These are phyloP conservation scores for Synergus laeviventris DNA, from an alignment of 2,888 invertebrate genomes.

Conservation along the genomic window DNA sequence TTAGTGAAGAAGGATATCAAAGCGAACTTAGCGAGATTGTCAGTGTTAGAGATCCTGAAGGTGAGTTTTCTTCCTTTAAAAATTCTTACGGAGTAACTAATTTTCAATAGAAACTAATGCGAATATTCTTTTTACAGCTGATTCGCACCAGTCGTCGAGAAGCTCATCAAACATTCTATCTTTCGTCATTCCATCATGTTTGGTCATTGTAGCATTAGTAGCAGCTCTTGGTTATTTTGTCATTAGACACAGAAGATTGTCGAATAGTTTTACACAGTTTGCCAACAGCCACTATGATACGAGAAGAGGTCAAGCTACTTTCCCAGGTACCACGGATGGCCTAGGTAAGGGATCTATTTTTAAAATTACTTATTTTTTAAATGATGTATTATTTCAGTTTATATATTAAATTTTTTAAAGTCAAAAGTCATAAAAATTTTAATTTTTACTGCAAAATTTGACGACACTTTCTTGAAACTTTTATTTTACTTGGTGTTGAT, in stretches of 20 bases:
- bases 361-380: slow-evolving; percentile 1
- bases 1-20: slow-evolving; percentile 80
- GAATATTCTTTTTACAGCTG: slow-evolving; percentile 50
- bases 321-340: slow-evolving; percentile 82
- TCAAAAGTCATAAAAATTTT: too few relatives aligned
- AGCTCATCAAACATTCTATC: slow-evolving; percentile 73
- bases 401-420: too few relatives aligned
- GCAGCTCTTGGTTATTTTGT: slow-evolving; percentile 81
- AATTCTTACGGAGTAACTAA: background rate
- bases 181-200: slow-evolving; percentile 78
- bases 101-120: slow-evolving; percentile 71
- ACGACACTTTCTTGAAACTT: too few relatives aligned
- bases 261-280: slow-evolving; percentile 88
- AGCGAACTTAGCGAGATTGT: slow-evolving; percentile 81
- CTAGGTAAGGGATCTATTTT: slow-evolving; percentile 78
- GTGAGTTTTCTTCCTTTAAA: slow-evolving; percentile 64
- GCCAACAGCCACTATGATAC: slow-evolving; percentile 92
- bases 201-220: slow-evolving; percentile 79
- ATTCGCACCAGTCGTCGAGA: slow-evolving; percentile 63
- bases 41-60: slow-evolving; percentile 68
- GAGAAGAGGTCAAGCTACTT: slow-evolving; percentile 90
- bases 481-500: too few relatives aligned
- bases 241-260: slow-evolving; percentile 84
- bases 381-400: too few relatives aligned
- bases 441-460: too few relatives aligned